Base-by-base conservation (phyloP, 2,113 vertebrate genomes). In the Catagonus wagneri region DNA sequence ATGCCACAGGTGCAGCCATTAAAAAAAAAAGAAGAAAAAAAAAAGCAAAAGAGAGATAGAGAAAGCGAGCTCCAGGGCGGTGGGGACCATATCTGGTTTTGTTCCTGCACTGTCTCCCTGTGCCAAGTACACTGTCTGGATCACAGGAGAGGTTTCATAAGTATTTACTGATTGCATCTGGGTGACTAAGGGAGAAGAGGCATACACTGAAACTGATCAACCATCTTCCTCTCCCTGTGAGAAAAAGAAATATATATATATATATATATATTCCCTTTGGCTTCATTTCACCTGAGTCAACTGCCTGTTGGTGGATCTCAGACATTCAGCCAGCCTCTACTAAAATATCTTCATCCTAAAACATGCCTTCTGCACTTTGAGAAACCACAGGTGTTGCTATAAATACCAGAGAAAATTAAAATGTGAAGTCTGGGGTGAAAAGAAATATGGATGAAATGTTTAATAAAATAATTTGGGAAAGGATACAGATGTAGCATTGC, bases 381-480 rank as follows among this genome's bases (percentile, higher is more conserved):
- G 56, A 95, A 98, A 74, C 91, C 95, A 92, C 87, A 92, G 65
- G 23, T 84, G 76, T 95, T 83, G 58, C 79, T 97, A 96, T 97
- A 98, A 93, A 85, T 92, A 93, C 80, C 89, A 92, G 71, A 97
- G 94, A 75, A 94, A 97, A 92, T 97, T 66, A 90, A 93, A 95
- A 80, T 88, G 84, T 96, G 95, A 95, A 95, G 94, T 93, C 83
- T 95, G 69, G 88, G 89, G 69, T 84, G 44, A 76, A 92, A 65
- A 96, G 85, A 98, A 98, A 97, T 71, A 90, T 22, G 61, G 78
- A 63, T 88, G 61, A 96, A 95, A 95, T 87, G 65, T 85, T 93
- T 90, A 96, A 93, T 96, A 98, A 95, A 98, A 97, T 92, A 96
- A 56, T 79, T 95, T 0, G 20, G 93, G 50, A 91, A 86, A 96